phyloP scores from a whole-genome alignment of 2,888 invertebrate genomes.

The Clivina fossor region DNA sequence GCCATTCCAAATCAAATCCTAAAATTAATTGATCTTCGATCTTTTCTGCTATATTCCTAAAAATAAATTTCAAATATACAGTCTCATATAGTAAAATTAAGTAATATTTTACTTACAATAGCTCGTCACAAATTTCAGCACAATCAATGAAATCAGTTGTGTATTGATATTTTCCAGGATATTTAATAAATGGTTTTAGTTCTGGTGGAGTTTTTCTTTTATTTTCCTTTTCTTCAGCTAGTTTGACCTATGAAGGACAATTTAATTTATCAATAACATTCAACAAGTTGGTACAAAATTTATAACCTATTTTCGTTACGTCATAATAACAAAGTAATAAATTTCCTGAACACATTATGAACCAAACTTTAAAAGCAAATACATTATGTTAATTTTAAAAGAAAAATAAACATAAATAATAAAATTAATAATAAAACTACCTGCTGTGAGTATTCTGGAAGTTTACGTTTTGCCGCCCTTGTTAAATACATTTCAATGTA shows the following conservation, averaged over 20 bases:
- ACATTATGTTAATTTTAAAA: too few species aligned
- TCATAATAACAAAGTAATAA: too few species aligned
- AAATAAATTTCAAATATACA: slow-evolving; percentile 35
- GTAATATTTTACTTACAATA: slow-evolving; percentile 50
- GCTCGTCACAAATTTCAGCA: slow-evolving; percentile 53
- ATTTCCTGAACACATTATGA: too few species aligned
- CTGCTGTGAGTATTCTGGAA: slow-evolving; percentile 28
- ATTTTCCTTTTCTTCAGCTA: slow-evolving; percentile 26
- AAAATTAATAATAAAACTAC: slow-evolving; percentile 5
- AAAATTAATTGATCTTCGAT: slow-evolving; percentile 54
- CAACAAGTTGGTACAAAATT: too few species aligned
- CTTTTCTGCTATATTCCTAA: slow-evolving; percentile 49
- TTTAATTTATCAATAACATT: too few species aligned
- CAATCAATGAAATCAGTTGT: slow-evolving; percentile 53
- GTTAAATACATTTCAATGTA: too few species aligned
- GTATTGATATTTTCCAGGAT: slow-evolving; percentile 48
- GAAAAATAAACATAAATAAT: not conserved
- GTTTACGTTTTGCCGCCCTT: slow-evolving; percentile 22
- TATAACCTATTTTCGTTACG: too few species aligned
- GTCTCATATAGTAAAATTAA: too few species aligned
- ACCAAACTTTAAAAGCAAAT: too few species aligned
- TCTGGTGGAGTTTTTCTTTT: slow-evolving; percentile 32
- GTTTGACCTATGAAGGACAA: slow-evolving; percentile 23
- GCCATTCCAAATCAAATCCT: slow-evolving; percentile 71
- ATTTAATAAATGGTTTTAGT: slow-evolving; percentile 43